Conservation (phyloP, 2,888 invertebrate genomes). For the Rhagium mordax region DNA sequence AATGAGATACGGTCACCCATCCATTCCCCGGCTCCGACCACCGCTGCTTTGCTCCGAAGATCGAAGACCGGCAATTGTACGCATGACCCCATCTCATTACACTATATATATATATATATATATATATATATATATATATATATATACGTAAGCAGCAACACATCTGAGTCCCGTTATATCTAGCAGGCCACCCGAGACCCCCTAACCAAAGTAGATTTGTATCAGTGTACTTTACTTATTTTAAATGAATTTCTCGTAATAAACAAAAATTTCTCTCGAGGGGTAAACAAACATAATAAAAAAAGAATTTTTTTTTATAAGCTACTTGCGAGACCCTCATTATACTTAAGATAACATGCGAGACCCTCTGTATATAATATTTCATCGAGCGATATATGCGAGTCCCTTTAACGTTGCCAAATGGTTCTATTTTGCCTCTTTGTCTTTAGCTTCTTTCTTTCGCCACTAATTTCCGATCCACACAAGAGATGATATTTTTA, state of each 20-base stretch:
- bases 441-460: no score
- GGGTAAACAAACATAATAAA: not conserved
- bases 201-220: not conserved
- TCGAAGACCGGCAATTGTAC: no score
- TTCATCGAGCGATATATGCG: not conserved
- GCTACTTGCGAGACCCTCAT: not conserved
- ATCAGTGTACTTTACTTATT: not conserved
- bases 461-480: no score
- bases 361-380: slow-evolving; percentile 3
- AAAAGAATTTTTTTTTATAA: not conserved
- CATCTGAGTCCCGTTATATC: not conserved
- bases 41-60: no score
- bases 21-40: no score
- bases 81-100: no score
- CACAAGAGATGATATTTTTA: no score
- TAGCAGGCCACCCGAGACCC: not conserved
- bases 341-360: not conserved
- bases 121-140: not conserved
- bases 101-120: no score
- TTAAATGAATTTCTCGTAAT: not conserved
- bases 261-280: not conserved
- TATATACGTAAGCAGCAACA: not conserved
- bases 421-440: slow-evolving; percentile 7
- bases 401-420: slow-evolving; percentile 16
- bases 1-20: no score